Conservation (phyloP, 2,797 vertebrate species). For the Thamnophis elegans region DNA sequence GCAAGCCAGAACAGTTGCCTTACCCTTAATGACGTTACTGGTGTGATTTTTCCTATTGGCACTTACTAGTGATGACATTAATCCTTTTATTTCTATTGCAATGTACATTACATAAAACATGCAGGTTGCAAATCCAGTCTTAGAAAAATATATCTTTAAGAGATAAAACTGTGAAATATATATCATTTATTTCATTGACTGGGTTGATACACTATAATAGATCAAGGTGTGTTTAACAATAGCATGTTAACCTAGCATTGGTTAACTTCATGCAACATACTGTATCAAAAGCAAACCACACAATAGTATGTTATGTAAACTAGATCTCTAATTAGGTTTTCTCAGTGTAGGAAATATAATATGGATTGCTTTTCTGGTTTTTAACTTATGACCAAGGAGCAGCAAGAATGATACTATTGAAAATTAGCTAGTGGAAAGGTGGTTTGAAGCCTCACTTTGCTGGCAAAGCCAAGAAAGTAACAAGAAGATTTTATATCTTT, state of each 20-base stretch:
- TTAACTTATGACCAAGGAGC: not conserved
- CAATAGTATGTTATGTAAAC: not conserved
- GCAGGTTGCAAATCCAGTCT: not conserved
- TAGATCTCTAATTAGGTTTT: not conserved
- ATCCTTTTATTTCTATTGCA: not conserved
- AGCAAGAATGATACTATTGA: not conserved
- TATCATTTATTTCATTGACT: not conserved
- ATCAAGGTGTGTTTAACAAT: not conserved
- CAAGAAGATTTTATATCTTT: not conserved
- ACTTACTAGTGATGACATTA: constrained; percentile 14
- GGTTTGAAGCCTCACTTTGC: not conserved
- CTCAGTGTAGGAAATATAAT: not conserved
- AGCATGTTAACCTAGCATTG: not conserved
- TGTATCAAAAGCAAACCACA: not conserved
- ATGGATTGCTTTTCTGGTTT: not conserved
- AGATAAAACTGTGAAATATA: not conserved
- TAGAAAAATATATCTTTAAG: not conserved
- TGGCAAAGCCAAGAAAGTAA: not conserved
- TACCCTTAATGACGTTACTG: constrained; percentile 37
- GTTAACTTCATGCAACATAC: not conserved
- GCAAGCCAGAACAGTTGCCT: constrained; percentile 28
- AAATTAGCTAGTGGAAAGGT: not conserved
- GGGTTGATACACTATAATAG: not conserved
- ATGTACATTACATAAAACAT: constrained; percentile 26
- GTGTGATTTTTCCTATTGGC: constrained; percentile 7